phyloP scores from a whole-genome alignment of 2,113 vertebrate genomes.

The Zosterops lateralis region DNA sequence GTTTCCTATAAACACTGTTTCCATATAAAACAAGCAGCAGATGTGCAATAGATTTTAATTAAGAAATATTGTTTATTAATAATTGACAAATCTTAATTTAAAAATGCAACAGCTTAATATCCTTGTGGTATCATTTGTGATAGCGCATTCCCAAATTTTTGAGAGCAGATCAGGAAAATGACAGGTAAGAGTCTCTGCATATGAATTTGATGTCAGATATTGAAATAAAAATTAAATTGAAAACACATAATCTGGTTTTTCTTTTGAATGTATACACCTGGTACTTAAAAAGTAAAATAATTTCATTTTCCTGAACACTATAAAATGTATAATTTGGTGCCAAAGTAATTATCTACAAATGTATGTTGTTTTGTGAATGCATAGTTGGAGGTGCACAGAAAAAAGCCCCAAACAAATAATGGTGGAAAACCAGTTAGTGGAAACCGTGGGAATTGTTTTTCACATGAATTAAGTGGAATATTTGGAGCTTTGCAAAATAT shows the following conservation, averaged over 20 bases:
- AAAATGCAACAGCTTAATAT: neutral
- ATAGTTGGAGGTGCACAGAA: neutral
- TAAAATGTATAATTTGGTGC: neutral
- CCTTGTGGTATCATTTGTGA: neutral
- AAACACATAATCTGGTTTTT: neutral
- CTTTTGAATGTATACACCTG: neutral
- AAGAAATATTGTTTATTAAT: neutral
- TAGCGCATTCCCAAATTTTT: neutral
- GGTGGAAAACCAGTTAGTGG: neutral
- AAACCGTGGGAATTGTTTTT: neutral
- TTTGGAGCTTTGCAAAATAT: neutral
- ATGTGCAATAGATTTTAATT: neutral
- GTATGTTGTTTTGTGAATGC: neutral
- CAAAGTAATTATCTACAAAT: neutral
- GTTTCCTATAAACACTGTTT: neutral
- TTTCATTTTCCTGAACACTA: neutral
- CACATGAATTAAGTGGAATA: neutral
- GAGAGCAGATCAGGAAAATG: neutral
- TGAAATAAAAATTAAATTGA: neutral
- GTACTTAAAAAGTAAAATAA: neutral
- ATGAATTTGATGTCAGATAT: neutral
- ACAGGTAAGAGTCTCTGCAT: neutral
- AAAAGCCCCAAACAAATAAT: neutral
- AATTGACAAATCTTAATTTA: neutral
- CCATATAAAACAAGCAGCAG: neutral